Evolutionary conservation across 2,888 invertebrate genomes (phyloP).

Genomic region (Cheilosia vulpina): DNA sequence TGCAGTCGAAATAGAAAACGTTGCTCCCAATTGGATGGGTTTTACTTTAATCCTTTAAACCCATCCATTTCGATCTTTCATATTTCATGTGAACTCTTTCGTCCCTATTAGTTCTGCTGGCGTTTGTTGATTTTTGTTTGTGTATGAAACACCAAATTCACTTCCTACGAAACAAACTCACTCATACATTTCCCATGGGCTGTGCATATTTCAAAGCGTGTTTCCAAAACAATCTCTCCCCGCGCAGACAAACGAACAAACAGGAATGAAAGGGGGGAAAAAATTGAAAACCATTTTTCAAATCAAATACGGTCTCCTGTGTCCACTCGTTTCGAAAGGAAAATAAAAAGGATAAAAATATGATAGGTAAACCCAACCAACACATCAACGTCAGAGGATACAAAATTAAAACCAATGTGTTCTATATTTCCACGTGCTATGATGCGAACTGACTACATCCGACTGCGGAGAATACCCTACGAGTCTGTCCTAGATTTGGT

Average conservation of each 20-base stretch:
- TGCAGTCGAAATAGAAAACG: conserved; percentile 29
- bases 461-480: conserved; percentile 16
- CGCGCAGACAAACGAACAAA: neutral
- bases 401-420: conserved; percentile 25
- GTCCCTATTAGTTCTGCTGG: neutral
- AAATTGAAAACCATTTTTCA: conserved; percentile 29
- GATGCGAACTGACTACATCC: conserved; percentile 15
- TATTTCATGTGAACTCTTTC: conserved; percentile 18
- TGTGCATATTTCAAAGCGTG: conserved; percentile 5
- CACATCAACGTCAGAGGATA: conserved; percentile 1
- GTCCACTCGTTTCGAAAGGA: conserved; percentile 36
- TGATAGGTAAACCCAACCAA: conserved; percentile 9
- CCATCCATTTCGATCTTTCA: conserved; percentile 3
- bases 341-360: conserved; percentile 27
- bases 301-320: conserved; percentile 47
- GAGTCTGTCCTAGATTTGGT: conserved; percentile 26
- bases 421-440: conserved; percentile 4
- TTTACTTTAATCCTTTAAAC: conserved; percentile 26
- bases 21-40: conserved; percentile 28
- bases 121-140: neutral
- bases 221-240: conserved; percentile 36
- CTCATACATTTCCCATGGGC: conserved; percentile 4
- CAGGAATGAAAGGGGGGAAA: neutral
- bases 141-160: neutral
- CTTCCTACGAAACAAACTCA: neutral